phyloP scores from a whole-genome alignment of 2,113 vertebrate genomes.

The Calyptommatus sinebrachiatus region DNA sequence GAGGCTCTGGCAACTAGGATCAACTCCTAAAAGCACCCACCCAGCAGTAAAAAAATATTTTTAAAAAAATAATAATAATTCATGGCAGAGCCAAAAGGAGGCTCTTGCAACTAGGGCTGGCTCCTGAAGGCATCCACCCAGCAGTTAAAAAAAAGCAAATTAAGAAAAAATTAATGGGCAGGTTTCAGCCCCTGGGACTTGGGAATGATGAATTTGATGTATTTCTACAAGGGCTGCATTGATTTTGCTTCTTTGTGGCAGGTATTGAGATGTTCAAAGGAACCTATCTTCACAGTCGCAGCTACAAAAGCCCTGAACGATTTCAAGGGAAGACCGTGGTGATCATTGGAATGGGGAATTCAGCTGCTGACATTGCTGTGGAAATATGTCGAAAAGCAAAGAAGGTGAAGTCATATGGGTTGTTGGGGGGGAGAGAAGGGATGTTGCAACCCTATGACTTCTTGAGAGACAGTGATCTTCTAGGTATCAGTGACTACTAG shows the following conservation, averaged over 20 bases:
- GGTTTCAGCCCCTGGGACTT: no score
- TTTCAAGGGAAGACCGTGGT: constrained; percentile 76
- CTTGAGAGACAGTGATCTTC: no score
- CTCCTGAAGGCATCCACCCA: no score
- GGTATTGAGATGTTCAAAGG: constrained; percentile 77
- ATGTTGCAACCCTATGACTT: not conserved
- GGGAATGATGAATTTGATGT: not conserved
- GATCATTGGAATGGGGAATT: constrained; percentile 79
- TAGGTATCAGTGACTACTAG: no score
- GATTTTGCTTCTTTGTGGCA: constrained; percentile 43
- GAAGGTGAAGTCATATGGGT: constrained; percentile 63
- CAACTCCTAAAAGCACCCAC: no score
- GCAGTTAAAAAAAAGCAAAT: no score
- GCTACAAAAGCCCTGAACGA: constrained; percentile 72
- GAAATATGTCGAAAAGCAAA: constrained; percentile 75
- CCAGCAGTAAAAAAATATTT: no score
- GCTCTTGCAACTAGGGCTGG: no score
- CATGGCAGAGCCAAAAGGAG: no score
- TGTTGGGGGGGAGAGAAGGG: not conserved
- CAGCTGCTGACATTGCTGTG: constrained; percentile 75
- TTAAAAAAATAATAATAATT: no score
- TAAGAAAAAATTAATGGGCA: no score
- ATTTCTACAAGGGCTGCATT: not conserved
- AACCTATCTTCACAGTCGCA: constrained; percentile 74
- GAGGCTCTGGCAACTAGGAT: no score